A percentile compares a stretch with the other conserved stretches of the same genome.
Conservation (phyloP, 2,888 invertebrate species). For the Pteria penguin region DNA sequence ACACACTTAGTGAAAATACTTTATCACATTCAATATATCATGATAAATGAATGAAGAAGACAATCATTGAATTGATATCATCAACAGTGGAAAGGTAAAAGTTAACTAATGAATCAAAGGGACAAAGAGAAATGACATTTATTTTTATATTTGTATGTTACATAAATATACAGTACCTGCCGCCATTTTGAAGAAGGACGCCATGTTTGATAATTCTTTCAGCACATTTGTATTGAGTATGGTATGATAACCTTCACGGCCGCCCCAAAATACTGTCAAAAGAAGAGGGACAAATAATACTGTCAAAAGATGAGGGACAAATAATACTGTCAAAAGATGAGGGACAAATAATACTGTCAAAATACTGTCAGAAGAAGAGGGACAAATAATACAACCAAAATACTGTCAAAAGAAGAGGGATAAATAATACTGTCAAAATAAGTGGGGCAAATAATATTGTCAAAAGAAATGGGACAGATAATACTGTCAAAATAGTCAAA, state of each 20-base stretch:
- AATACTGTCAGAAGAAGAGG: neutral
- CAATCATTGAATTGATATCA: too few species aligned
- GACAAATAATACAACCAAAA: conserved; percentile 80
- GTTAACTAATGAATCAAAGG: neutral
- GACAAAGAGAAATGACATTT: neutral
- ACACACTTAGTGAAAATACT: neutral
- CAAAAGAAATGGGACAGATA: too few species aligned
- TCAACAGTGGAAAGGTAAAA: too few species aligned
- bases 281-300: neutral
- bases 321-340: too few species aligned
- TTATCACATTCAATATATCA: neutral
- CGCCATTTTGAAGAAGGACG: conserved; percentile 84
- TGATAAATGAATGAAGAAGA: neutral
- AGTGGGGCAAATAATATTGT: too few species aligned
- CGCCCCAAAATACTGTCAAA: conserved; percentile 82
- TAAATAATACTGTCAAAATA: too few species aligned
- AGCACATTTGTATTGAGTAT: conserved; percentile 84
- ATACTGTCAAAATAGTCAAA: neutral
- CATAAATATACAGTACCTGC: conserved; percentile 78
- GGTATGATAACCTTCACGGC: conserved; percentile 84
- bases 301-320: too few species aligned
- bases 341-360: neutral
- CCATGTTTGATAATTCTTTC: conserved; percentile 84
- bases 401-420: conserved; percentile 61
- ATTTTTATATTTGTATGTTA: neutral